Evolutionary conservation across 2,113 vertebrate species (phyloP).

Genomic region (Paramisgurnus dabryanus): DNA sequence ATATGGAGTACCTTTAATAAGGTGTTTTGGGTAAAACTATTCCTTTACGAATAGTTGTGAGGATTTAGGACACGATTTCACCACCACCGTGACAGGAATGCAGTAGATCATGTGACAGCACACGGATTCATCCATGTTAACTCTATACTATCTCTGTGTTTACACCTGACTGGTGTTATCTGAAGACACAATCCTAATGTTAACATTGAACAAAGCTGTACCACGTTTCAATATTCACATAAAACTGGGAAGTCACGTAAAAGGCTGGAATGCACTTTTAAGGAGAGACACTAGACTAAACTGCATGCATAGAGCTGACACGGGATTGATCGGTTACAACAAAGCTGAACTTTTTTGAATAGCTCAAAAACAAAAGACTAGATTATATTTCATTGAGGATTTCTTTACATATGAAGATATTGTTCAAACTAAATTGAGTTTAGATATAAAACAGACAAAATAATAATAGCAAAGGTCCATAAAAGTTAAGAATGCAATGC

Average conservation of each 20-base stretch:
- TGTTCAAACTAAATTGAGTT: no score
- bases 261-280: neutral
- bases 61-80: neutral
- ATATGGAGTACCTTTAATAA: no score
- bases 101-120: slow-evolving; percentile 42
- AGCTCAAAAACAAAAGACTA: neutral
- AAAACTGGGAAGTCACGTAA: slow-evolving; percentile 27
- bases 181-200: slow-evolving; percentile 22
- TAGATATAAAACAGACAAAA: no score
- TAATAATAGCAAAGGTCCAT: no score
- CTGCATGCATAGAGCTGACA: neutral
- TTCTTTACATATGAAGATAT: no score
- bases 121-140: slow-evolving; percentile 53
- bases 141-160: slow-evolving; percentile 36
- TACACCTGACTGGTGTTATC: slow-evolving; percentile 42
- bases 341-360: neutral
- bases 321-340: neutral
- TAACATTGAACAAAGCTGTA: slow-evolving; percentile 19
- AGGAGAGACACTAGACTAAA: slow-evolving; percentile 9
- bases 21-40: neutral
- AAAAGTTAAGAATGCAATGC: no score
- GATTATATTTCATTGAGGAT: no score
- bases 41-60: neutral
- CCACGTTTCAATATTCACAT: slow-evolving; percentile 32
- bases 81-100: slow-evolving; percentile 41